Conservation (phyloP, 2,797 vertebrate genomes). For the Pantherophis vulpinus region DNA sequence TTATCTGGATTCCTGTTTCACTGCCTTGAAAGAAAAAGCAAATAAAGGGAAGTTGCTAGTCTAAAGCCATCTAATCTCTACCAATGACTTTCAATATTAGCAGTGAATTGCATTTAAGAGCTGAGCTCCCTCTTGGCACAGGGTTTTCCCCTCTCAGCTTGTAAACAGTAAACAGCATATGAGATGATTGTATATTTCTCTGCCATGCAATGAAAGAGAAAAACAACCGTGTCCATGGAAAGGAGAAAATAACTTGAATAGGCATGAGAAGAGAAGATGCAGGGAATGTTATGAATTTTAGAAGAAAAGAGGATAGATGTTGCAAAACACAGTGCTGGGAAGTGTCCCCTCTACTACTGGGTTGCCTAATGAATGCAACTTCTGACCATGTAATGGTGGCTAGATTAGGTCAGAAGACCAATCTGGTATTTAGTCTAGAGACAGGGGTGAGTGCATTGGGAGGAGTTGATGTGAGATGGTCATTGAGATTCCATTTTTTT, state of each 20-base stretch:
- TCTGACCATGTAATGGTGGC: background rate
- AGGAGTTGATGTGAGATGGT: background rate
- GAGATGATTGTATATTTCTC: background rate
- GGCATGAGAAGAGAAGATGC: background rate
- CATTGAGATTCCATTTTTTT: background rate
- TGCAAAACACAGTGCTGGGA: background rate
- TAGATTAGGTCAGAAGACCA: background rate
- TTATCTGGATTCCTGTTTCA: background rate
- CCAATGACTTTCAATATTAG: background rate
- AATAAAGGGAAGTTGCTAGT: background rate
- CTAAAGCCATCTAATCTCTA: background rate
- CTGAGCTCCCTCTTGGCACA: background rate
- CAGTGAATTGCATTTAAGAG: background rate
- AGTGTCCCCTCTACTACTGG: background rate
- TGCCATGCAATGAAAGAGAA: background rate
- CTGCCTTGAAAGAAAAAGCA: background rate
- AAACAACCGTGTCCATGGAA: background rate
- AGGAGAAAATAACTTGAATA: background rate
- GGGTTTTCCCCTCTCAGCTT: background rate
- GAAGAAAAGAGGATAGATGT: background rate
- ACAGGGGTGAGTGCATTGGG: background rate
- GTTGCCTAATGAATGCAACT: background rate
- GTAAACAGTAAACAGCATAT: background rate
- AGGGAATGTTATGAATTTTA: background rate
- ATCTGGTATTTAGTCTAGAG: background rate